phyloP scores from a whole-genome alignment of 2,113 vertebrate species.

The Phrynosoma blainvillii region DNA sequence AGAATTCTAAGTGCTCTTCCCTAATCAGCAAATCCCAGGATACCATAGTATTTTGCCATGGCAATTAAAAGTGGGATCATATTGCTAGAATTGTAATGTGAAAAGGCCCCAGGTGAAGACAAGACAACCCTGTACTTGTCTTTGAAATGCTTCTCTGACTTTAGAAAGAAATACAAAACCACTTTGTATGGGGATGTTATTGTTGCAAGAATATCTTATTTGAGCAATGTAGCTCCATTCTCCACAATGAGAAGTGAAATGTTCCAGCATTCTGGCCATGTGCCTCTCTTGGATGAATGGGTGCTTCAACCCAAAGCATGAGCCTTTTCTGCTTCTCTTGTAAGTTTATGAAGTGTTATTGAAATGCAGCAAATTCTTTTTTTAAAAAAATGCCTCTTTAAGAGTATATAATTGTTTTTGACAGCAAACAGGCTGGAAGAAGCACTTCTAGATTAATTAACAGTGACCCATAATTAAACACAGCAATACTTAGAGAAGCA shows the following conservation, averaged over 20 bases:
- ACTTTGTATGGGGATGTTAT: not conserved
- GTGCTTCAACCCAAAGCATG: conserved; percentile 13
- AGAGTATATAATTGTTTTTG: conserved; percentile 66
- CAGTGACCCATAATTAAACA: conserved; percentile 72
- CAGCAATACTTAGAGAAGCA: conserved; percentile 61
- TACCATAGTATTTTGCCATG: too few species aligned
- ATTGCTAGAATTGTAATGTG: too few species aligned
- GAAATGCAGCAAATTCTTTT: conserved; percentile 45
- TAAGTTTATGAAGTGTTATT: conserved; percentile 42
- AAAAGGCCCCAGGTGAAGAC: not conserved
- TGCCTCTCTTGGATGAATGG: conserved; percentile 31
- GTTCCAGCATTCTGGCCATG: conserved; percentile 7
- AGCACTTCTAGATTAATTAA: conserved; percentile 70
- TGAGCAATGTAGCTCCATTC: conserved; percentile 9
- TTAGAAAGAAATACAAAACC: not conserved
- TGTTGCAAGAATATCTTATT: not conserved
- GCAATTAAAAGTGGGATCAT: too few species aligned
- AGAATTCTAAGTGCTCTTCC: too few species aligned
- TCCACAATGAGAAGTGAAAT: not conserved
- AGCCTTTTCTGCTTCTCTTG: conserved; percentile 19
- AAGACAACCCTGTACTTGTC: not conserved
- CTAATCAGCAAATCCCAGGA: too few species aligned
- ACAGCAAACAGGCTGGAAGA: conserved; percentile 58
- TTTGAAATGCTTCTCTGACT: not conserved
- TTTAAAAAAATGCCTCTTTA: conserved; percentile 41